Evolutionary conservation across 2,797 vertebrate species (phyloP).

Genomic region (Leuciscus waleckii): DNA sequence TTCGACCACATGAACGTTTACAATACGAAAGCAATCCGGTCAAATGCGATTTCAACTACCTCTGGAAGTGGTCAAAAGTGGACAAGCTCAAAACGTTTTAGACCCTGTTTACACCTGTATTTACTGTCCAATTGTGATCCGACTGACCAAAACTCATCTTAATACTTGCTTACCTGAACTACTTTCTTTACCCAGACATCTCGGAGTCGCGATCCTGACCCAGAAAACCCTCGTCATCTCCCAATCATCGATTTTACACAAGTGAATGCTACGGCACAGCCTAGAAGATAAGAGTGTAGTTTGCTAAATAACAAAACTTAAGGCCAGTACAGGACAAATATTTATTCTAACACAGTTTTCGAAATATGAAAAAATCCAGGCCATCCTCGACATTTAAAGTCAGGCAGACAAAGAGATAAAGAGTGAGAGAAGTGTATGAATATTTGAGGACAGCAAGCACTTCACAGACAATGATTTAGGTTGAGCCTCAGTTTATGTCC

Average conservation of each 20-base stretch:
- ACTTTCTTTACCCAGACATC: not conserved
- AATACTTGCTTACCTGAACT: conserved; percentile 80
- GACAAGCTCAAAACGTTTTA: not conserved
- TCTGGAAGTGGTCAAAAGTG: not conserved
- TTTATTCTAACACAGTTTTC: not conserved
- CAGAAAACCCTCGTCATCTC: not conserved
- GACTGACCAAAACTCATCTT: not conserved
- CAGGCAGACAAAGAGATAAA: conserved; percentile 23
- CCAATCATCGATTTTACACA: conserved; percentile 3
- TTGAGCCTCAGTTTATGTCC: conserved; percentile 62
- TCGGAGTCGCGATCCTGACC: not conserved
- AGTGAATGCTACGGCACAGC: not conserved
- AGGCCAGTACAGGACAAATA: not conserved
- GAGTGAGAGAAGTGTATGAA: conserved; percentile 38
- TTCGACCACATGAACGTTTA: not conserved
- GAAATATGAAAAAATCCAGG: conserved; percentile 1
- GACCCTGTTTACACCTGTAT: not conserved
- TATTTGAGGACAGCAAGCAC: conserved; percentile 47
- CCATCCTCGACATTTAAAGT: not conserved
- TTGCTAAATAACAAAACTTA: not conserved
- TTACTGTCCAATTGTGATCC: not conserved
- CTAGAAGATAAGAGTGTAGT: not conserved
- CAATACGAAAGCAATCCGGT: not conserved
- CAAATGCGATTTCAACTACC: not conserved
- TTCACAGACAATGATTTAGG: conserved; percentile 49